Conservation (phyloP, 2,113 vertebrate species). For the Oryzias melastigma region DNA sequence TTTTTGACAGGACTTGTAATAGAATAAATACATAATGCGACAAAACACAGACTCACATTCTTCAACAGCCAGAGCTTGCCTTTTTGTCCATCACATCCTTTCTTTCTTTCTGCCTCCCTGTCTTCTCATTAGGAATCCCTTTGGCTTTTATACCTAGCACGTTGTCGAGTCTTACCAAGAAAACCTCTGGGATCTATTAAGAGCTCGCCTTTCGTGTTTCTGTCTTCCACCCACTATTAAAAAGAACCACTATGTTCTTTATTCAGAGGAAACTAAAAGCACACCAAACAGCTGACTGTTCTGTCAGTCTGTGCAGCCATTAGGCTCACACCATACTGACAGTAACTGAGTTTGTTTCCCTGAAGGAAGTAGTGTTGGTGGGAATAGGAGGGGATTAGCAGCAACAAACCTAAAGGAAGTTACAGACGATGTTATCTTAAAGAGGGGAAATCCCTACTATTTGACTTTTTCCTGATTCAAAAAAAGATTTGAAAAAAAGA, state of each 20-base stretch:
- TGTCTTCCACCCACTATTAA: slow-evolving; percentile 26
- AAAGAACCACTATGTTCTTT: slow-evolving; percentile 15
- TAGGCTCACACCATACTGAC: not conserved
- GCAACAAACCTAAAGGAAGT: not conserved
- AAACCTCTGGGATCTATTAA: slow-evolving; percentile 42
- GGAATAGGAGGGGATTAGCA: not conserved
- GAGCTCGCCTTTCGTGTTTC: slow-evolving; percentile 28
- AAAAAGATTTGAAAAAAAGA: not conserved
- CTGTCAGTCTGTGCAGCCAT: slow-evolving; percentile 18
- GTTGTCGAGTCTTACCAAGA: slow-evolving; percentile 15
- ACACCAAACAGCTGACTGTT: slow-evolving; percentile 9
- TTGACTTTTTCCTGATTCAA: not conserved
- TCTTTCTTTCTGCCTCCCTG: slow-evolving; percentile 11
- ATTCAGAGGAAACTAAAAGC: slow-evolving; percentile 14
- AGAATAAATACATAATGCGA: not conserved
- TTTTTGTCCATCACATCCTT: slow-evolving; percentile 27
- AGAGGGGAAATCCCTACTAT: not conserved
- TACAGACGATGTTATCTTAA: not conserved
- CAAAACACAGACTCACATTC: not conserved
- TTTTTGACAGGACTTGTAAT: not conserved
- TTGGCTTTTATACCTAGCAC: slow-evolving; percentile 16
- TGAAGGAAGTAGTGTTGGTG: not conserved
- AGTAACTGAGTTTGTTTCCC: slow-evolving; percentile 4
- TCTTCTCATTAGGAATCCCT: slow-evolving; percentile 38
- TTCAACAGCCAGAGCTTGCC: slow-evolving; percentile 5